Conservation (phyloP, 2,113 vertebrate species). For the Urocolius indicus region DNA sequence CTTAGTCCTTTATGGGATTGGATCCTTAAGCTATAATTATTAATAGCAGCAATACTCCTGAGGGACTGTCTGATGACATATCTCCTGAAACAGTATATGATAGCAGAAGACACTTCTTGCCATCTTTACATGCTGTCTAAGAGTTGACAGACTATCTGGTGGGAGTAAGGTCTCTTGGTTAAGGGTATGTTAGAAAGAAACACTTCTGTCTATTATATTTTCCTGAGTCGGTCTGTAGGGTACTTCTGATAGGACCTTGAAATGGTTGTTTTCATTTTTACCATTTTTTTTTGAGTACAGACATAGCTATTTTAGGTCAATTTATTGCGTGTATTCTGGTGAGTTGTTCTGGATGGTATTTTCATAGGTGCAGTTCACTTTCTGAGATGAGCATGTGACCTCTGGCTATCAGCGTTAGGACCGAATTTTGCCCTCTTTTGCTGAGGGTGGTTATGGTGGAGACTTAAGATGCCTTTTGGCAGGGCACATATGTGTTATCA, state of each 20-base stretch:
- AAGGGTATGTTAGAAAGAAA: not conserved
- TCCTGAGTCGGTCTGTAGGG: not conserved
- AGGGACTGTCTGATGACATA: slow-evolving; percentile 47
- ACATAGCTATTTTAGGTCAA: not conserved
- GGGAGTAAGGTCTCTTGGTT: not conserved
- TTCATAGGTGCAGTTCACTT: not conserved
- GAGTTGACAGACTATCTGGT: slow-evolving; percentile 20
- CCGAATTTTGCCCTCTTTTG: not conserved
- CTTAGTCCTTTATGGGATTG: slow-evolving; percentile 62
- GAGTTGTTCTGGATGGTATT: not conserved
- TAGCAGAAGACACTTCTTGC: slow-evolving; percentile 35
- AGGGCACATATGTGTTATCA: not conserved
- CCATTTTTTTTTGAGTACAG: not conserved
- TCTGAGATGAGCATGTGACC: not conserved
- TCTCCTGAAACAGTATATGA: slow-evolving; percentile 52
- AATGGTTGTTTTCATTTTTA: not conserved
- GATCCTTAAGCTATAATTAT: slow-evolving; percentile 70
- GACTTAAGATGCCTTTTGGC: not conserved
- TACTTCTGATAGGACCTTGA: not conserved
- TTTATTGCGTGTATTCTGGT: not conserved
- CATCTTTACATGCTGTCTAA: not conserved
- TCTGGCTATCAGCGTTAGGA: not conserved
- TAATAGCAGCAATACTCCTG: slow-evolving; percentile 57
- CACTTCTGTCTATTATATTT: not conserved
- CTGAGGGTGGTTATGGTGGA: not conserved